Evolutionary conservation across 2,888 invertebrate species (phyloP), one percentile per base, ranked within the genome.

Genomic region (Chrysina gloriosa): DNA sequence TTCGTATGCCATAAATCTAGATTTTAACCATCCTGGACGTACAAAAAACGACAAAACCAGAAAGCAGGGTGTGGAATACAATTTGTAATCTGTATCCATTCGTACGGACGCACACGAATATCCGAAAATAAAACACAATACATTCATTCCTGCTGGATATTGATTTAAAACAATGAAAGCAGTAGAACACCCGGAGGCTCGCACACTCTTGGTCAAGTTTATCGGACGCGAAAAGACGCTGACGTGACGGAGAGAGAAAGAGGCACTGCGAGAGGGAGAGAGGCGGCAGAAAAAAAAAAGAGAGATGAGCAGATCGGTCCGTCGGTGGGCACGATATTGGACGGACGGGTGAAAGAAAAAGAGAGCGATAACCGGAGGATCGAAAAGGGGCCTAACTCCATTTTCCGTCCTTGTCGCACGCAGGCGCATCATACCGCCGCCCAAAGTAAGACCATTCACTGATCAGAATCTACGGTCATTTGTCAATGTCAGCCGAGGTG

Each of bases 381-480:
- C 27, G 47, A 63, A 63, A 39, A 45, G 61, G 45, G 45, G 27
- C 27, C 42, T 45, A 42, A 61, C 19, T 52, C 52, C n/a, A 19
- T 29, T 52, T 52, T 42, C 42, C 16, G 23, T 61, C 58, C 29
- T 45, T 42, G 3, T 61, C 25, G 27, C 25, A 42, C 58, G 16
- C 58, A 61, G 9, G 58, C 42, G 54, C 54, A 14, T 6, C 76
- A 79, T 82, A 82, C 79, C 77, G 82, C 84, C 84, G 84, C 85
- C 45, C 66, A 63, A 58, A 72, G 70, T 73, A 76, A 77, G 86
- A 85, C 84, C 85, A 89, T 86, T 86, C 86, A 85, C 85, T 83
- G 90, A 90, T 90, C 88, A 87, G 87, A 89, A 90, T 90, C 90
- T 89, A 84, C 84, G 84, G 85, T 89, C 90, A 90, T 90, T 90